Base-by-base conservation (phyloP, 2,888 invertebrate genomes). In the Gymnocheta viridis region DNA sequence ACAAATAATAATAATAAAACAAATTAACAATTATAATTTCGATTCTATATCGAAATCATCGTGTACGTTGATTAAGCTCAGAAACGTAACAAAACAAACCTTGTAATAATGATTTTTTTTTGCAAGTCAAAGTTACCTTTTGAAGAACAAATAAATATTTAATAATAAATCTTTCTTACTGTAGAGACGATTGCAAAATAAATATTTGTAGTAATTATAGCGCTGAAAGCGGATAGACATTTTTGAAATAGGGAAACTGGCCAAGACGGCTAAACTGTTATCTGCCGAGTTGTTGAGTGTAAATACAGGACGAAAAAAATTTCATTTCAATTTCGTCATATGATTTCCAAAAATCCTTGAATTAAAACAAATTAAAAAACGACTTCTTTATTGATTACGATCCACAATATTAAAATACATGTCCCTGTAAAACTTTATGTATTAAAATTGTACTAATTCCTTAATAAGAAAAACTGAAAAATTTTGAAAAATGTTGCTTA, bases 21-120 rank as follows among this genome's bases (percentile, higher is more conserved):
- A 72, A 73, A 66, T 80, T 80, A 80, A 73, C 64, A 80, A 72
- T 73, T 80, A 73, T 73, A 80, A 80, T 66, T 77, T 47, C 17
- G 38, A 66, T 73, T 80, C 56, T 73, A 80, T 72, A 79, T 32
- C 79, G 64, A 64, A 79, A 72, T 35, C 54, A 66, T 32, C 54
- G 32, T 66, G 27, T 3, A 62, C 62, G 60, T 62, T 35, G 22
- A 49, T 64, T 64, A 41, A 64, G 14, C 7, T 29, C 17, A 72
- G 32, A 32, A 77, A 76, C 66, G 32, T 44, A 77, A 76, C 66
- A 58, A 69, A 58, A 35, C 49, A 58, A 60, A 77, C 67, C 77
- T 77, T 77, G 77, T 77, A 77, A 77, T 77, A 78, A 17, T 27
- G 14, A 14, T 12, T 14, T 51, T 14, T 51, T 77, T 27, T 67